Evolutionary conservation across 2,797 vertebrate genomes (phyloP).

Genomic region (Peromyscus nudipes): DNA sequence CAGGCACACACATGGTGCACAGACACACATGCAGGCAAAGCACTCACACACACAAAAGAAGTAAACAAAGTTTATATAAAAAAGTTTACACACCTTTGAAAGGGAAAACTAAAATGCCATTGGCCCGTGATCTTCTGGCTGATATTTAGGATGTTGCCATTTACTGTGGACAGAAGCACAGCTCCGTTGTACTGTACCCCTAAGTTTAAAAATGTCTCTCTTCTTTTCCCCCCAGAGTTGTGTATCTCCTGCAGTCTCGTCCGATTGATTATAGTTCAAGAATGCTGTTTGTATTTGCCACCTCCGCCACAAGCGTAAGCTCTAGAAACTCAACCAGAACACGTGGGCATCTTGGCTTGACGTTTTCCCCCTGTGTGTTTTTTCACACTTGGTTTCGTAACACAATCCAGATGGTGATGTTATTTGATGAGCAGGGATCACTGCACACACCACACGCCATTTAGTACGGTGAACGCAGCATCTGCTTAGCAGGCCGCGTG

Average conservation of each 20-base stretch:
- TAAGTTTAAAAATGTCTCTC: slow-evolving; percentile 48
- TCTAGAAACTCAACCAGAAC: background rate
- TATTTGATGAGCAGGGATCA: background rate
- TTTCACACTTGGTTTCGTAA: background rate
- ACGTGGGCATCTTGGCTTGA: background rate
- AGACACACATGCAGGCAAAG: background rate
- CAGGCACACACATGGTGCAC: background rate
- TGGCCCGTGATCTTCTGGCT: background rate
- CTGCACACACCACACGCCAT: rapidly evolving
- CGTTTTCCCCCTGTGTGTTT: background rate
- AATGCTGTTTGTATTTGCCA: slow-evolving; percentile 92
- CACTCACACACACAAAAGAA: background rate
- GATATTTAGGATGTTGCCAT: background rate
- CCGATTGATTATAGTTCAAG: slow-evolving; percentile 90
- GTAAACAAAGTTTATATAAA: background rate
- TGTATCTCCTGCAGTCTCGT: slow-evolving; percentile 94
- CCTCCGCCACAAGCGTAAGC: slow-evolving; percentile 93
- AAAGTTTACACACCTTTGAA: background rate
- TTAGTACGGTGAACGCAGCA: background rate
- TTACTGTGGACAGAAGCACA: background rate
- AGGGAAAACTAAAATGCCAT: background rate
- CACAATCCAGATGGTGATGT: background rate
- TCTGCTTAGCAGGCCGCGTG: background rate
- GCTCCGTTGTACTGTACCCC: background rate
- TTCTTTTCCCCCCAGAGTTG: slow-evolving; percentile 88